A percentile compares a stretch with the other conserved stretches of the same genome.
phyloP scores from a whole-genome alignment of 2,113 vertebrate genomes.

The Gulo gulo region DNA sequence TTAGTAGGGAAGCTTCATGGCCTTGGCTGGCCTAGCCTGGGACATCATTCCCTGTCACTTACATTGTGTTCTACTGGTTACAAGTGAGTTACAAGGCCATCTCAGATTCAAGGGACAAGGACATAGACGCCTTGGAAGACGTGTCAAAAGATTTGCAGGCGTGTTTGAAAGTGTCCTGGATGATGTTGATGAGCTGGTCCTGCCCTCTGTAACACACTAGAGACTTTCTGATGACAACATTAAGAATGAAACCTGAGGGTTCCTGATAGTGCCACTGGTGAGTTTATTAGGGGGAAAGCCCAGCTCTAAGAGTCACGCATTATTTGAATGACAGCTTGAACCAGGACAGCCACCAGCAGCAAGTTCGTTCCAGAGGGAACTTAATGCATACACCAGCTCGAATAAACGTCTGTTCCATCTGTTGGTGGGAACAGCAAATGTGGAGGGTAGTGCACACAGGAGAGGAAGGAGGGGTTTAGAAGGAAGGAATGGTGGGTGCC shows the following conservation, averaged over 20 bases:
- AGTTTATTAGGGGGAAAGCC: neutral
- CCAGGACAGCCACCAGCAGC: neutral
- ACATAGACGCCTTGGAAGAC: neutral
- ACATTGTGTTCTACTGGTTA: neutral
- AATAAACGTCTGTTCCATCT: neutral
- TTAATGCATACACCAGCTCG: neutral
- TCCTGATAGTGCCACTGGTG: neutral
- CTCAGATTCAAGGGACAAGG: neutral
- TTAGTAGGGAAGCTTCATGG: neutral
- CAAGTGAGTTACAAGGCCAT: neutral
- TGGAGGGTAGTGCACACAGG: neutral
- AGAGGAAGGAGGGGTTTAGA: neutral
- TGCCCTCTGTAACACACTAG: neutral
- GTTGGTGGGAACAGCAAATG: neutral
- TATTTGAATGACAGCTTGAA: conserved; percentile 20
- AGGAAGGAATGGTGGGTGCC: neutral
- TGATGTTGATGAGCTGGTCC: neutral
- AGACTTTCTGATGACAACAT: neutral
- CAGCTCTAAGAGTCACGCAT: neutral
- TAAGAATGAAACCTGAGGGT: neutral
- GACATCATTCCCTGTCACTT: neutral
- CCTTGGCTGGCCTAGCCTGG: neutral
- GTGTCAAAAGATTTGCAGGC: neutral
- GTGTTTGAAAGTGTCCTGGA: conserved; percentile 9
- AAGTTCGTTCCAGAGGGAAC: neutral